phyloP scores from a whole-genome alignment of 2,113 vertebrate genomes.

The Actinemys pallida region DNA sequence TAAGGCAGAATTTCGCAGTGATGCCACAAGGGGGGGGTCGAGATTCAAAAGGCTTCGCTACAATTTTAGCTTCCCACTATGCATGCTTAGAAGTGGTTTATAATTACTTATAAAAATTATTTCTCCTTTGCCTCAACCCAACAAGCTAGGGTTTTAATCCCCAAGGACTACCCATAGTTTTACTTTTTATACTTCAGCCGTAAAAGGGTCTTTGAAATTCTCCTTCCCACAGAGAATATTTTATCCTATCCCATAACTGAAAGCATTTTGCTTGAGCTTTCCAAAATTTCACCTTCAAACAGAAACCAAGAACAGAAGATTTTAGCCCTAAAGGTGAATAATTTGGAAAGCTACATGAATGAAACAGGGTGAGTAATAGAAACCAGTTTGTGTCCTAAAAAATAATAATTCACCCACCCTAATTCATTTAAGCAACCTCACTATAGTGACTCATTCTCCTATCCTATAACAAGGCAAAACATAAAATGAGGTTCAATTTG shows the following conservation, averaged over 20 bases:
- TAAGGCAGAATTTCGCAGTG: accelerated
- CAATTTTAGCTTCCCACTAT: accelerated
- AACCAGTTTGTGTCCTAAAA: not conserved
- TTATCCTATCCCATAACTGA: not conserved
- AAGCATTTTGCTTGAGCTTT: not conserved
- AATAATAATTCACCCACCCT: not conserved
- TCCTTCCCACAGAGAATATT: not conserved
- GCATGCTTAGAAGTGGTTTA: not conserved
- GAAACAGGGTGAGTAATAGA: not conserved
- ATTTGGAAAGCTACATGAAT: not conserved
- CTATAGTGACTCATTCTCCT: not conserved
- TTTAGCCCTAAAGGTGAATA: not conserved
- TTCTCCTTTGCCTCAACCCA: not conserved
- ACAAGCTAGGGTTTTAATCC: not conserved
- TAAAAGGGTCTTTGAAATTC: not conserved
- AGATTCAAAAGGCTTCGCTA: not conserved
- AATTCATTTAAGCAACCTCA: not conserved
- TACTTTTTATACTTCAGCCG: not conserved
- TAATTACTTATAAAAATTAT: not conserved
- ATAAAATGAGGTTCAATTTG: not conserved
- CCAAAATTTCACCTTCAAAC: not conserved
- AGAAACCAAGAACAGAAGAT: not conserved
- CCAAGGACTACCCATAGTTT: not conserved
- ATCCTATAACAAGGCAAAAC: not conserved
- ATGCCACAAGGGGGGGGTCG: not conserved